Evolutionary conservation across 2,797 vertebrate species (phyloP).

Genomic region (Spinibarbus caldwelli): DNA sequence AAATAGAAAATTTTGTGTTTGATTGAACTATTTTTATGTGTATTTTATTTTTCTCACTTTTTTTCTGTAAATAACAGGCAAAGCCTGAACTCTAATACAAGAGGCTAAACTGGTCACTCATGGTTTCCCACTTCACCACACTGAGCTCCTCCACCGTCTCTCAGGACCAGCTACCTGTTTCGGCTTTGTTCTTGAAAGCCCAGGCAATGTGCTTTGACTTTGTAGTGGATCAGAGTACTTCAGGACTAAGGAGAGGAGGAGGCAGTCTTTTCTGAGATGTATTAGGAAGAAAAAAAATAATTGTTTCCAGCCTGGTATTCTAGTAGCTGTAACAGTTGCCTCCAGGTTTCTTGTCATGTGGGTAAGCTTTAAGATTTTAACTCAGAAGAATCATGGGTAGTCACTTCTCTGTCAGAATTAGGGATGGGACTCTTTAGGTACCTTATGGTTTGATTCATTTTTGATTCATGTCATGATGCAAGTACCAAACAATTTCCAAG

Average conservation of each 20-base stretch:
- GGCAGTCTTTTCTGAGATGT: slow-evolving; percentile 40
- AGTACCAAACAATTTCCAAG: background rate
- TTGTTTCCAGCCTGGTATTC: slow-evolving; percentile 25
- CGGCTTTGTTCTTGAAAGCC: slow-evolving; percentile 61
- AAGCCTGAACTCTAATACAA: slow-evolving; percentile 5
- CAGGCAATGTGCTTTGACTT: slow-evolving; percentile 48
- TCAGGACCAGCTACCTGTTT: slow-evolving; percentile 50
- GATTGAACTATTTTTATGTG: background rate
- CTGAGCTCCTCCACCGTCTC: slow-evolving; percentile 41
- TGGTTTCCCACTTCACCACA: slow-evolving; percentile 10
- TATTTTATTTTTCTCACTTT: background rate
- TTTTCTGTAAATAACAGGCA: background rate
- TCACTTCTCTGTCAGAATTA: background rate
- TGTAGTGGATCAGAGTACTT: slow-evolving; percentile 59
- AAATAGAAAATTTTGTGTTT: background rate
- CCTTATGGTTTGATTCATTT: background rate
- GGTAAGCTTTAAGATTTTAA: background rate
- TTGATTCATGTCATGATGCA: background rate
- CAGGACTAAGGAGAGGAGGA: slow-evolving; percentile 22
- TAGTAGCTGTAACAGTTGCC: slow-evolving; percentile 30
- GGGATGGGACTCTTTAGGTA: background rate
- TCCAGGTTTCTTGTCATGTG: slow-evolving; percentile 1
- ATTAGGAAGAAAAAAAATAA: slow-evolving; percentile 32
- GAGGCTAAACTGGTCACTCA: background rate
- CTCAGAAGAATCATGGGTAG: background rate